A percentile compares a stretch with the other conserved stretches of the same genome.
These are phyloP conservation scores for Charaxes varanes DNA, from an alignment of 1,140 invertebrate species.

Conservation along the genomic window DNA sequence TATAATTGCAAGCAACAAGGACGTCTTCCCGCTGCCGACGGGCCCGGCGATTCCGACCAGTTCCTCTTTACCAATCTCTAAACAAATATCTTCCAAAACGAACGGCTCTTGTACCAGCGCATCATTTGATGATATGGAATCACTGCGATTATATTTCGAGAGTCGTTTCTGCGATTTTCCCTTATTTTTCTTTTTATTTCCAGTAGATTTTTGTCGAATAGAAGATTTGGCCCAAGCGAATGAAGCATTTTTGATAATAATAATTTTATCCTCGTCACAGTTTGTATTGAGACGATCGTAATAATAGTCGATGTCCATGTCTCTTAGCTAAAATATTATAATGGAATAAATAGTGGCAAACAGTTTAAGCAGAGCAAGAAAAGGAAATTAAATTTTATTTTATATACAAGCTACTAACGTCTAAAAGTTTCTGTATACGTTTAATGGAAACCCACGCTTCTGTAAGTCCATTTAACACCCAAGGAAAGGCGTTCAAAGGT, in stretches of 20 bases:
- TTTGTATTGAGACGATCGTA: slow-evolving; percentile 63
- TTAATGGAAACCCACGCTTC: slow-evolving; percentile 94
- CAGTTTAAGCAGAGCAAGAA: no score
- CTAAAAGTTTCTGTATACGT: slow-evolving; percentile 84
- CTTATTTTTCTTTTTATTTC: slow-evolving; percentile 63
- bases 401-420: slow-evolving; percentile 75
- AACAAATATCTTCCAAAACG: slow-evolving; percentile 73
- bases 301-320: slow-evolving; percentile 75
- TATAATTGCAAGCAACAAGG: slow-evolving; percentile 82
- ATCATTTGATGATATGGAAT: slow-evolving; percentile 38
- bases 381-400: no score
- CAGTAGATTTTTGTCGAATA: slow-evolving; percentile 16
- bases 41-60: slow-evolving; percentile 83
- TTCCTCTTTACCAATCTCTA: slow-evolving; percentile 77
- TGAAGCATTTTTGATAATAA: slow-evolving; percentile 72
- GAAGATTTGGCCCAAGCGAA: slow-evolving; percentile 60
- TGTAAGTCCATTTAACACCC: slow-evolving; percentile 97
- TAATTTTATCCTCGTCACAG: slow-evolving; percentile 59
- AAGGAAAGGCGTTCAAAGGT: slow-evolving; percentile 97
- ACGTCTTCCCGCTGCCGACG: slow-evolving; percentile 86
- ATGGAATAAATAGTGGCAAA: not conserved
- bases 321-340: slow-evolving; percentile 71
- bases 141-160: slow-evolving; percentile 30
- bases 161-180: slow-evolving; percentile 64
- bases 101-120: slow-evolving; percentile 47